These are phyloP conservation scores for Myripristis jacobus DNA, from an alignment of 2,797 vertebrate species.

Conservation along the genomic window DNA sequence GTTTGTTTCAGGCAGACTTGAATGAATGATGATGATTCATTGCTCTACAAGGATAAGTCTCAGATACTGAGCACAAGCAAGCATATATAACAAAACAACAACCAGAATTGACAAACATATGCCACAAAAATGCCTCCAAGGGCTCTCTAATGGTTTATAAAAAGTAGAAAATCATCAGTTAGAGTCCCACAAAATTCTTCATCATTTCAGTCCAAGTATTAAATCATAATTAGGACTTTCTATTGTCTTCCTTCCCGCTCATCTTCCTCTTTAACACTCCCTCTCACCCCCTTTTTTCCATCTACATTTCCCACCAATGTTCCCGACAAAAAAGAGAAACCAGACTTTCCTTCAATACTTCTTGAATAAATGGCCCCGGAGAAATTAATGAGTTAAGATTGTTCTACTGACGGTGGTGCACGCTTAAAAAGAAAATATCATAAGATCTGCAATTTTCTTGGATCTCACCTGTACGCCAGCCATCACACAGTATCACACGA, in stretches of 20 bases:
- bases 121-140: conserved; percentile 1
- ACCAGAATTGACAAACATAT: conserved; percentile 12
- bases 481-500: too few species aligned
- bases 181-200: neutral
- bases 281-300: neutral
- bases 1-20: conserved; percentile 13
- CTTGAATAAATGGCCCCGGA: too few species aligned
- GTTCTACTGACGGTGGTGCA: too few species aligned
- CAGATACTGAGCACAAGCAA: too few species aligned
- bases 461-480: too few species aligned
- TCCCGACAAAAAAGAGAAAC: too few species aligned
- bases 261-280: conserved; percentile 8
- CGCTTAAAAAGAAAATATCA: too few species aligned
- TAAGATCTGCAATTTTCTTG: too few species aligned
- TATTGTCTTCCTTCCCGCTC: neutral
- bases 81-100: conserved; percentile 11
- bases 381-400: too few species aligned
- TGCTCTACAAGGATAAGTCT: conserved; percentile 15
- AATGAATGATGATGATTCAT: conserved; percentile 15
- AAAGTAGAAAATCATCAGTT: conserved; percentile 11
- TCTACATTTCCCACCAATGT: too few species aligned
- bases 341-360: too few species aligned
- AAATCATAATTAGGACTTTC: conserved; percentile 25
- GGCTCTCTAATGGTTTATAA: conserved; percentile 8
- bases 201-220: conserved; percentile 19